Evolutionary conservation across 1,140 invertebrate genomes (phyloP).

Genomic region (Ganaspis sp.): DNA sequence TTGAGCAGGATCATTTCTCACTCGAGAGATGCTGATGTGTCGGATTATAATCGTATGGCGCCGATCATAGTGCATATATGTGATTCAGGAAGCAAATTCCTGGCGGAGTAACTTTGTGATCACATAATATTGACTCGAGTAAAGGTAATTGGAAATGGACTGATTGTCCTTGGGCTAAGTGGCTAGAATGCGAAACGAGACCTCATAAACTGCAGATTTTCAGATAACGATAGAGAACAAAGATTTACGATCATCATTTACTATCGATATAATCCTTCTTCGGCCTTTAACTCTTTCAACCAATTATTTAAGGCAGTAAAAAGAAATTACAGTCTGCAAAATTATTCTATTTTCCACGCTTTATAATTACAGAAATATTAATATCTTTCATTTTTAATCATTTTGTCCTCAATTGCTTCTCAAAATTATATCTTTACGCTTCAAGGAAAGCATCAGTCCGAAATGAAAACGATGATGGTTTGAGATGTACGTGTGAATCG

Average conservation of each 20-base stretch:
- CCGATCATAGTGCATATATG: background rate
- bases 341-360: conserved; percentile 3
- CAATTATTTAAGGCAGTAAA: background rate
- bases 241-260: conserved; percentile 18
- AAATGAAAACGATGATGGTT: too few species aligned
- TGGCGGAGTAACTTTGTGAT: background rate
- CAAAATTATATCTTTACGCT: background rate
- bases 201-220: conserved; percentile 16
- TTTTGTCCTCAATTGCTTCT: background rate
- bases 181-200: background rate
- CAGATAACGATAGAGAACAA: background rate
- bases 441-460: too few species aligned
- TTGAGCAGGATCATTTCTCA: too few species aligned
- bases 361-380: background rate
- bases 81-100: conserved; percentile 4
- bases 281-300: background rate
- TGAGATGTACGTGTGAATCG: too few species aligned
- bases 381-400: background rate
- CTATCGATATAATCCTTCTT: background rate
- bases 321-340: background rate
- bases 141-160: background rate
- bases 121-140: background rate
- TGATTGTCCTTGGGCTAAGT: conserved; percentile 6
- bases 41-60: background rate
- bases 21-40: background rate